These are phyloP conservation scores for Leptogaster cylindrica DNA, from an alignment of 2,888 invertebrate genomes.

Conservation along the genomic window DNA sequence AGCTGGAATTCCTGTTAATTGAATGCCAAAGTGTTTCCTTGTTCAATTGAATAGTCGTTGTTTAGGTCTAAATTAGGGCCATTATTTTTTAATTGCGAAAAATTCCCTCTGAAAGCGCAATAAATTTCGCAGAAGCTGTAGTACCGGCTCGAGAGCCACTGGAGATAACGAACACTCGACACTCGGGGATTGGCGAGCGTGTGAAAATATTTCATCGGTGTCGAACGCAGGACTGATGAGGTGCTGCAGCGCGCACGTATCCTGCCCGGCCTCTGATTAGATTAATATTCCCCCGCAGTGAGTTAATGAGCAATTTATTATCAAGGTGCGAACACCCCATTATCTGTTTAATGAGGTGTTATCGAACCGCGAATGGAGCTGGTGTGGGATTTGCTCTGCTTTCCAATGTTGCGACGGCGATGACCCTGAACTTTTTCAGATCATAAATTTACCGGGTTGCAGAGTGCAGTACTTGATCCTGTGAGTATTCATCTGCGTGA, in stretches of 20 bases:
- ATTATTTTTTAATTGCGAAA: conserved; percentile 26
- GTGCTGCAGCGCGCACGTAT: neutral
- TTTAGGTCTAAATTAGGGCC: conserved; percentile 41
- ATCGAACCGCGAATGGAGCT: conserved; percentile 1
- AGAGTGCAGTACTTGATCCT: too few relatives aligned
- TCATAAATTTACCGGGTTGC: too few relatives aligned
- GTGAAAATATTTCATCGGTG: conserved; percentile 14
- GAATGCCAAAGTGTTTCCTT: conserved; percentile 52
- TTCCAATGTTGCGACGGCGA: too few relatives aligned
- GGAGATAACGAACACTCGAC: neutral
- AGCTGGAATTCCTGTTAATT: conserved; percentile 51
- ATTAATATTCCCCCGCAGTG: conserved; percentile 27
- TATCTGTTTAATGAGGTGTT: conserved; percentile 20
- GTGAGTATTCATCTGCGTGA: too few relatives aligned
- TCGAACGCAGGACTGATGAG: neutral
- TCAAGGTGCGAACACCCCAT: conserved; percentile 31
- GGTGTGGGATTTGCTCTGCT: neutral
- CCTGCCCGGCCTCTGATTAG: conserved; percentile 16
- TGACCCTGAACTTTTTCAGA: too few relatives aligned
- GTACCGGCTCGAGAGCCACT: neutral
- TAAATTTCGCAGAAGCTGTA: neutral
- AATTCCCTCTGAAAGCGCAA: neutral
- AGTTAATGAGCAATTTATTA: conserved; percentile 32
- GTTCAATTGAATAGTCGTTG: conserved; percentile 51
- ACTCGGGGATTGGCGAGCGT: conserved; percentile 9